These are phyloP conservation scores for Dasyprocta punctata DNA, from an alignment of 2,113 vertebrate species.

Conservation along the genomic window DNA sequence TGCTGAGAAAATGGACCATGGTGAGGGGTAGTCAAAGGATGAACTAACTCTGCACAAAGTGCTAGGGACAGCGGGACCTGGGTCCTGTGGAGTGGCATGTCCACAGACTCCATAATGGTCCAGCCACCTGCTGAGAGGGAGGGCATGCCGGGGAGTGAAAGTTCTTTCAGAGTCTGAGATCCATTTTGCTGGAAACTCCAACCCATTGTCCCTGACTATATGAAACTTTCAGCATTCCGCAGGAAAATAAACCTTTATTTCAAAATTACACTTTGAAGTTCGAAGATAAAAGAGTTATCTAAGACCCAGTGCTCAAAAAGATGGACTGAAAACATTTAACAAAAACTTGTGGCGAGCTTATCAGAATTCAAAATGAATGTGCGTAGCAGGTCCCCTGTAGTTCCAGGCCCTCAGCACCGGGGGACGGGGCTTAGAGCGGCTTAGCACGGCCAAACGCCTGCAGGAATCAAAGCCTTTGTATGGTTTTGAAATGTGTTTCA, in stretches of 20 bases:
- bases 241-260: constrained; percentile 65
- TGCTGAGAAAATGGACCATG: not conserved
- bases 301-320: constrained; percentile 48
- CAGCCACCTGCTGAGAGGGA: not conserved
- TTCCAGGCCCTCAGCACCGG: not conserved
- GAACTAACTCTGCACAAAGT: not conserved
- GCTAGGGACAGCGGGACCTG: not conserved
- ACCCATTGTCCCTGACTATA: not conserved
- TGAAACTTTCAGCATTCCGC: constrained; percentile 54
- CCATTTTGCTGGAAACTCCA: not conserved
- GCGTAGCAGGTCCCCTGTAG: constrained; percentile 21
- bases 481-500: constrained; percentile 65
- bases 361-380: constrained; percentile 69
- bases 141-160: not conserved
- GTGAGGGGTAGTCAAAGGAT: not conserved
- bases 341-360: constrained; percentile 54
- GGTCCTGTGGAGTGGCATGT: not conserved
- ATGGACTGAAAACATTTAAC: constrained; percentile 45
- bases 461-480: constrained; percentile 49
- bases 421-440: constrained; percentile 30
- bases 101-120: not conserved
- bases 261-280: constrained; percentile 75
- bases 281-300: constrained; percentile 72
- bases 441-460: constrained; percentile 34
- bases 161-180: not conserved